Conservation (phyloP, 2,113 vertebrate genomes). For the Oenanthe oenanthe region DNA sequence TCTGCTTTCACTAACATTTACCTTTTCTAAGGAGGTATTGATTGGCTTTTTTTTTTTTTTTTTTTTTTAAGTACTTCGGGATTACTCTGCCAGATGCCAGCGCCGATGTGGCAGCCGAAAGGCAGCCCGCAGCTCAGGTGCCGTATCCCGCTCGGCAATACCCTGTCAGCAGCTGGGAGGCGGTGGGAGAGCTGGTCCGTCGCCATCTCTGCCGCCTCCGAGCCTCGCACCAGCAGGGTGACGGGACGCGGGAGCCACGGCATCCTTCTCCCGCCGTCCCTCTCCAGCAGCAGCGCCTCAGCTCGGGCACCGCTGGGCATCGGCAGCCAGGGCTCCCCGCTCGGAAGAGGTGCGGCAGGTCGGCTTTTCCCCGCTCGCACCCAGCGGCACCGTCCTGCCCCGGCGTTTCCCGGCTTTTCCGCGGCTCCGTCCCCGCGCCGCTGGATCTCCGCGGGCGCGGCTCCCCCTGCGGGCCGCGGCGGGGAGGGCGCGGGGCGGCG, state of each 20-base stretch:
- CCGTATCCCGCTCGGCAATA: rapidly evolving
- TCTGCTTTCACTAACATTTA: neutral
- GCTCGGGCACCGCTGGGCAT: too few species aligned
- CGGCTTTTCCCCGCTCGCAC: neutral
- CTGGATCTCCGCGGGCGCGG: too few species aligned
- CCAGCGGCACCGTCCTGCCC: neutral
- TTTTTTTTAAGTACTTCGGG: neutral
- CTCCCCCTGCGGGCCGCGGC: neutral
- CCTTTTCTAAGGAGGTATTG: neutral
- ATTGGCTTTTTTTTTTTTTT: rapidly evolving
- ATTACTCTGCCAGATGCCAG: rapidly evolving
- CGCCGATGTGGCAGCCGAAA: rapidly evolving
- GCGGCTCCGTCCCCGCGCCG: rapidly evolving
- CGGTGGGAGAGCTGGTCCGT: rapidly evolving
- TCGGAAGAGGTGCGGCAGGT: neutral
- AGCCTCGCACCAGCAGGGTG: too few species aligned
- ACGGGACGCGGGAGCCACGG: rapidly evolving
- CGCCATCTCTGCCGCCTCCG: neutral
- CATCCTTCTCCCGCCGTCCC: neutral
- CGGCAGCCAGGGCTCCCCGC: neutral
- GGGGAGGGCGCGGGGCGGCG: neutral
- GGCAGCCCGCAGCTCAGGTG: neutral
- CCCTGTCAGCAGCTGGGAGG: neutral
- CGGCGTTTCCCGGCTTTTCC: too few species aligned
- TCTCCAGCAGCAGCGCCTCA: too few species aligned